Conservation (phyloP, 2,113 vertebrate species). For the Centropus bengalensis region DNA sequence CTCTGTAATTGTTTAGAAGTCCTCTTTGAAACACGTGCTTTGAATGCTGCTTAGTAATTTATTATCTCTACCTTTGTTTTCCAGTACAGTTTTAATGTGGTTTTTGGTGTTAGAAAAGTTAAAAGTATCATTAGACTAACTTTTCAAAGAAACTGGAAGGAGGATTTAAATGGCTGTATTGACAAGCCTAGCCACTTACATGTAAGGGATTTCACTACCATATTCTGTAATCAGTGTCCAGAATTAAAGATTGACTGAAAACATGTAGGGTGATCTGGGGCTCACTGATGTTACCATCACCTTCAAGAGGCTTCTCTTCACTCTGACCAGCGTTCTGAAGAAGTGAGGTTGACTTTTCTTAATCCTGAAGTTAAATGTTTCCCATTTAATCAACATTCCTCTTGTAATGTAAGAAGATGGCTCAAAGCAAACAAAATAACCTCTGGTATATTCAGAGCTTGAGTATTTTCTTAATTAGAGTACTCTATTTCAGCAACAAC, state of each 20-base stretch:
- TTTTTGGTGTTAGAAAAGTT: not conserved
- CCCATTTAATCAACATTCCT: not conserved
- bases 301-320: not conserved
- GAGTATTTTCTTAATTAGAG: constrained; percentile 29
- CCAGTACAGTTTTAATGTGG: not conserved
- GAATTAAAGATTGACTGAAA: not conserved
- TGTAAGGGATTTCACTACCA: not conserved
- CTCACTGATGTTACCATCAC: not conserved
- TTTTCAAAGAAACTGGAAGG: not conserved
- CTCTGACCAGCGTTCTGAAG: not conserved
- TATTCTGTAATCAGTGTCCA: not conserved
- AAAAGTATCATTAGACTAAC: not conserved
- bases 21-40: not conserved
- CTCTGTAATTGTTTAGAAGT: not conserved
- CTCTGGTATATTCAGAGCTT: not conserved
- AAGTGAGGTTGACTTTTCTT: not conserved
- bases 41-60: not conserved
- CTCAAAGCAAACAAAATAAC: constrained; percentile 9
- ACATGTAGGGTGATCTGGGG: not conserved
- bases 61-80: not conserved
- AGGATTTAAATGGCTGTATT: not conserved
- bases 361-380: not conserved
- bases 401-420: not conserved
- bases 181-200: not conserved
- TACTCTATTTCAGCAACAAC: constrained; percentile 10